phyloP scores from a whole-genome alignment of 2,113 vertebrate genomes.

The Brevimyrus niger region DNA sequence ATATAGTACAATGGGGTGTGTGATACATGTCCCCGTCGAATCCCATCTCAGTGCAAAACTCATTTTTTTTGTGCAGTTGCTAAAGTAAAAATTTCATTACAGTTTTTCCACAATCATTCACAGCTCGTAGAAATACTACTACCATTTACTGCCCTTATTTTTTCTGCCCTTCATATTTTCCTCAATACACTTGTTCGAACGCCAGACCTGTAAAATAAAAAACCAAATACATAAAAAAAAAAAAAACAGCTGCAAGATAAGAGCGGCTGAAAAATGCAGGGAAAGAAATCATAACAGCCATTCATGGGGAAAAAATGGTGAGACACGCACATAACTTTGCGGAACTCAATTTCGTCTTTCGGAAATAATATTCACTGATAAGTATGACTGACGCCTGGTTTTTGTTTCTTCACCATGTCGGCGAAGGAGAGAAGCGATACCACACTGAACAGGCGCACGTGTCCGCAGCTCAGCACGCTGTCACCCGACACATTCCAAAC shows the following conservation, averaged over 20 bases:
- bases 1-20: neutral
- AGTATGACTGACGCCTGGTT: neutral
- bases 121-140: neutral
- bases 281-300: neutral
- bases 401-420: neutral
- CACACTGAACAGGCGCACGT: neutral
- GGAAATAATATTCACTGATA: neutral
- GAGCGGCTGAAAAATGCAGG: neutral
- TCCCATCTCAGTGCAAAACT: neutral
- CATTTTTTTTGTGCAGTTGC: neutral
- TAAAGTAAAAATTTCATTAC: neutral
- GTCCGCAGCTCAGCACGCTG: neutral
- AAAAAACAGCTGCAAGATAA: neutral
- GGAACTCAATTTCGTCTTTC: neutral
- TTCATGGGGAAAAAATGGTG: neutral
- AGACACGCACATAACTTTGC: neutral
- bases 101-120: neutral
- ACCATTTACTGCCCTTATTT: neutral
- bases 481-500: slow-evolving; percentile 24
- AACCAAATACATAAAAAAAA: neutral
- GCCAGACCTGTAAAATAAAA: neutral
- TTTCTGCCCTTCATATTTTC: neutral
- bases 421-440: neutral
- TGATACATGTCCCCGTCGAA: neutral
- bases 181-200: neutral